phyloP scores from a whole-genome alignment of 2,888 invertebrate genomes.

The Imbricaverruca yamaguchii region DNA sequence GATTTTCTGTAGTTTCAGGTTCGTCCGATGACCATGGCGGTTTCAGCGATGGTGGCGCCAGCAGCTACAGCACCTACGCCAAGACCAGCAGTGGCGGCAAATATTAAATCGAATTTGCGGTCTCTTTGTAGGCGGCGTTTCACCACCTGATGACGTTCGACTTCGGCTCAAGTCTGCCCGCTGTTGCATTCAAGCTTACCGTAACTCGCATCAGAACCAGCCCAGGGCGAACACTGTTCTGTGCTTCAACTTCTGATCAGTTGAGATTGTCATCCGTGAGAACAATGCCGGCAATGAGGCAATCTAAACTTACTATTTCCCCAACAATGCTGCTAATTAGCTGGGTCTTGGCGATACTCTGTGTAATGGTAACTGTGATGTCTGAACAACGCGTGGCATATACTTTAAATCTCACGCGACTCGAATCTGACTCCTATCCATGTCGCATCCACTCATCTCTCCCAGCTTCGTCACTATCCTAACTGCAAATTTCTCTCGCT shows the following conservation, averaged over 20 bases:
- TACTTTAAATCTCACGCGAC: no score
- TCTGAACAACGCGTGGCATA: no score
- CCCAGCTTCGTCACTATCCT: no score
- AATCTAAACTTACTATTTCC: no score
- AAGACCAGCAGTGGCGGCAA: not conserved
- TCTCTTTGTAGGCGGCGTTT: not conserved
- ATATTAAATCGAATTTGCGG: not conserved
- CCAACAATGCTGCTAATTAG: no score
- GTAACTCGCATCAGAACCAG: not conserved
- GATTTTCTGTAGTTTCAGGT: not conserved
- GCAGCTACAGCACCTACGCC: conserved; percentile 1
- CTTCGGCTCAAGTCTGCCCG: not conserved
- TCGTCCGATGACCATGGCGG: not conserved
- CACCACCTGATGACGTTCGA: not conserved
- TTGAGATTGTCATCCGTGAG: not conserved
- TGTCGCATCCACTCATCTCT: no score
- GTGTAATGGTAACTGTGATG: no score
- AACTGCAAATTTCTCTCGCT: no score
- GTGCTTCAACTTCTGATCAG: not conserved
- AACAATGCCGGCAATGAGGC: not conserved
- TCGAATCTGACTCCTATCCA: no score
- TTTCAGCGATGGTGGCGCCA: not conserved
- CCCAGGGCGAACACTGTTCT: not conserved
- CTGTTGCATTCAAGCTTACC: not conserved
- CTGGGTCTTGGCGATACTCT: no score